Evolutionary conservation across 2,113 vertebrate species (phyloP).

Genomic region (Psilopsiagon aurifrons): DNA sequence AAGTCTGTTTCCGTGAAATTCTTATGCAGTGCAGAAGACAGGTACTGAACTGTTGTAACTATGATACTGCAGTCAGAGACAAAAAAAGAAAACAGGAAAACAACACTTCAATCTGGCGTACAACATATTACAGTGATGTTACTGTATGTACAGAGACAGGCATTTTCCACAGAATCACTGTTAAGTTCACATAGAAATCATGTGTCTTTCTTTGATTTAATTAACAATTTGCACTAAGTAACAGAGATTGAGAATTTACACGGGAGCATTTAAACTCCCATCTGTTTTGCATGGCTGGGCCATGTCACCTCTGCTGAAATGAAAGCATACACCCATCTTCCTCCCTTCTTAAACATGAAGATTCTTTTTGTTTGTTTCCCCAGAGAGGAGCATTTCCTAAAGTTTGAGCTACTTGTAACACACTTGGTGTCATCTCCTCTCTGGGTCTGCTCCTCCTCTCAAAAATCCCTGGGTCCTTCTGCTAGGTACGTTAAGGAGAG

Average conservation of each 20-base stretch:
- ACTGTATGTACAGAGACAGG: accelerated
- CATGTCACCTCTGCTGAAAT: not conserved
- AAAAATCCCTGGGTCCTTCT: not conserved
- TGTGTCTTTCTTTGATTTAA: not conserved
- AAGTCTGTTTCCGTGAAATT: conserved; percentile 96
- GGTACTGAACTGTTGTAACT: conserved; percentile 92
- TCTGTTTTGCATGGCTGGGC: not conserved
- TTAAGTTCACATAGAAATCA: not conserved
- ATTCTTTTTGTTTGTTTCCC: not conserved
- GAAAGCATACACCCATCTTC: not conserved
- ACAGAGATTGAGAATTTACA: not conserved
- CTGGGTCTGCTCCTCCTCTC: not conserved
- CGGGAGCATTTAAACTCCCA: not conserved
- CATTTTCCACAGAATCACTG: not conserved
- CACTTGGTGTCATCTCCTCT: not conserved
- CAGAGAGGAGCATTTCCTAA: not conserved
- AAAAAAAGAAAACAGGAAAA: not conserved
- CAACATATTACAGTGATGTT: not conserved
- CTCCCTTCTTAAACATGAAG: not conserved
- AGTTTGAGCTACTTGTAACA: not conserved
- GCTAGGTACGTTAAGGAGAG: not conserved
- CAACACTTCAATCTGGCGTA: not conserved
- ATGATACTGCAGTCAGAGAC: conserved; percentile 86
- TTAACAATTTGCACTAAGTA: not conserved
- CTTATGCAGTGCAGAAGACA: conserved; percentile 94